Evolutionary conservation across 2,888 invertebrate species (phyloP).

Genomic region (Pachliopta kotzebuea): DNA sequence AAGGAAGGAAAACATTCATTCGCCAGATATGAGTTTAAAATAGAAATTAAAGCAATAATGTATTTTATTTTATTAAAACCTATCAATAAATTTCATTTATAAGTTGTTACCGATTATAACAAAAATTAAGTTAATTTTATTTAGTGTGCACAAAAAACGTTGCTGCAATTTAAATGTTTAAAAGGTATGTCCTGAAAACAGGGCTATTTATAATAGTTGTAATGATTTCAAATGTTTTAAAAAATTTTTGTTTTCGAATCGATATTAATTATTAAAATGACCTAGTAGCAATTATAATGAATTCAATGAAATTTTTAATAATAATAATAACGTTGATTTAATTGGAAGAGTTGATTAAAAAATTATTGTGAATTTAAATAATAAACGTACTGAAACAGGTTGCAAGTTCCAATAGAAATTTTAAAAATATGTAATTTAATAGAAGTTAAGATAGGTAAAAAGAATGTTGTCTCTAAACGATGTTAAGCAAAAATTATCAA

Average conservation of each 20-base stretch:
- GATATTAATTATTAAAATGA: conserved; percentile 7
- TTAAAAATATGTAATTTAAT: conserved; percentile 35
- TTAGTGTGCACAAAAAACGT: too few relatives aligned
- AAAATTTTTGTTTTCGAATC: conserved; percentile 1
- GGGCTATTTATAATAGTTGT: conserved; percentile 2
- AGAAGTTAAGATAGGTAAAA: conserved; percentile 25
- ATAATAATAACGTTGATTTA: conserved; percentile 48
- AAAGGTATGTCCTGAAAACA: neutral
- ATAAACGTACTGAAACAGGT: conserved; percentile 25
- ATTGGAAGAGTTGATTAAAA: conserved; percentile 47
- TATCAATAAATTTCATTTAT: too few relatives aligned
- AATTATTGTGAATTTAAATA: conserved; percentile 23
- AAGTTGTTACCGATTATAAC: too few relatives aligned
- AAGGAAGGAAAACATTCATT: neutral
- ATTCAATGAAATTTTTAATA: conserved; percentile 61
- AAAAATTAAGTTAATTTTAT: too few relatives aligned
- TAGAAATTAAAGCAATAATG: neutral
- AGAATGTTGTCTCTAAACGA: conserved; percentile 28
- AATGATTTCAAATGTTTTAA: conserved; percentile 1
- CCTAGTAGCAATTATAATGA: conserved; percentile 53
- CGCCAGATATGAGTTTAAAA: neutral
- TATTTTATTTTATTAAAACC: too few relatives aligned
- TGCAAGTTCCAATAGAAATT: conserved; percentile 69
- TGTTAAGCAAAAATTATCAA: conserved; percentile 40
- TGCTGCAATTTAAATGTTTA: too few relatives aligned